These are phyloP conservation scores for Tromatobia lineatoria DNA, from an alignment of 2,888 invertebrate species.

Conservation along the genomic window DNA sequence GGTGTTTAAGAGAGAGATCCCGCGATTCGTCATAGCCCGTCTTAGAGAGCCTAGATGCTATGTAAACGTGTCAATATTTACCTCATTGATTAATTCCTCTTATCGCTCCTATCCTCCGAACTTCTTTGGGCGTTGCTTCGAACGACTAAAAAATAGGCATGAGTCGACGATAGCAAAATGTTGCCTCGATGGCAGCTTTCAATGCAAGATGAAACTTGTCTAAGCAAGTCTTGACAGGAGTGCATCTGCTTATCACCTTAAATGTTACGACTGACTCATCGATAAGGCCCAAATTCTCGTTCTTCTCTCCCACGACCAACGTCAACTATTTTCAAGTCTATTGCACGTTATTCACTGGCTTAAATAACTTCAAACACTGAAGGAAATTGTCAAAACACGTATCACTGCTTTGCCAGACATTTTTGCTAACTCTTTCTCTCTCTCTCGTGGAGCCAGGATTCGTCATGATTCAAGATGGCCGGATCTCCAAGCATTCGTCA, in stretches of 20 bases:
- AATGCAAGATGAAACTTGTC: constrained; percentile 71
- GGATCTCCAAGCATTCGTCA: constrained; percentile 10
- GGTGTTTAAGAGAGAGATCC: constrained; percentile 9
- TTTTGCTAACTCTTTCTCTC: constrained; percentile 71
- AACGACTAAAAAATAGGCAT: constrained; percentile 5
- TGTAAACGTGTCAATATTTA: constrained; percentile 54
- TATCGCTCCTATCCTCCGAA: background rate
- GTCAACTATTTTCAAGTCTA: background rate
- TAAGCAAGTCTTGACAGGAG: constrained; percentile 73
- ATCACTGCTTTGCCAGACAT: constrained; percentile 77
- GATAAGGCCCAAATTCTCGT: background rate
- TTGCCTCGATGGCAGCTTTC: constrained; percentile 69
- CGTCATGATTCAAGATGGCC: constrained; percentile 53
- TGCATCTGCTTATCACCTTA: constrained; percentile 48
- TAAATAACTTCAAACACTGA: constrained; percentile 40
- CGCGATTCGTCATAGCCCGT: constrained; percentile 60
- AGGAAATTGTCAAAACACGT: constrained; percentile 78
- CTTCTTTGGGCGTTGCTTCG: background rate
- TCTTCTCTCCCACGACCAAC: background rate
- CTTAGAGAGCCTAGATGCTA: constrained; percentile 43
- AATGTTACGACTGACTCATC: constrained; percentile 40
- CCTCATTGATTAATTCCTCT: constrained; percentile 28
- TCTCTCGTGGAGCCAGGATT: constrained; percentile 26
- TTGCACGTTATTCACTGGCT: constrained; percentile 25
- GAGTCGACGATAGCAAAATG: constrained; percentile 11